Base-by-base conservation (phyloP, 2,888 invertebrate genomes). In the Philereme vetulata region DNA sequence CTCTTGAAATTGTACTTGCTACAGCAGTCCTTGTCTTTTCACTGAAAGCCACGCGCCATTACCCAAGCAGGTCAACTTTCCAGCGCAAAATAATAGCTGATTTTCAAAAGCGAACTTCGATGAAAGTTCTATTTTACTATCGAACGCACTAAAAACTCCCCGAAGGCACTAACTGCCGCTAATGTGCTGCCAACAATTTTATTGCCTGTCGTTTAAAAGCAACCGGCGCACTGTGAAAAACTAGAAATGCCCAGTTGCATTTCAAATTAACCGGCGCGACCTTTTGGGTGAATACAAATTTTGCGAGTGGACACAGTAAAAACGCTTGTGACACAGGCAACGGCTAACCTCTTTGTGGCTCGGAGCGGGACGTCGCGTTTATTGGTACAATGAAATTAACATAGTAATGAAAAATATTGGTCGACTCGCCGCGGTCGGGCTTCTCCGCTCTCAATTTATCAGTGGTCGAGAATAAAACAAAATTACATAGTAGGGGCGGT, bases 361-460 rank as follows among this genome's bases (percentile, higher is more conserved):
- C 68, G 66, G 66, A 77, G 72, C 72, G 78, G 84, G 79, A 75
- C 81, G 75, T 81, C 80, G 76, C 88, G 83, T 89, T 90, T 86
- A 90, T 90, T 88, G 86, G 86, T 72, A 85, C 85, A 90, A 90
- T 88, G 86, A 85, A 89, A 91, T 91, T 91, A 91, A 88, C 90
- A 91, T 91, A 90, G 87, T 90, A 90, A 91, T 91, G 90, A 90
- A 90, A 90, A 90, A 90, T 89, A 90, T 90, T 89, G 90, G 88
- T 81, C 83, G 81, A 68, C 70, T 68, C 70, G 68, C 66, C 74
- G 72, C 74, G 74, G 75, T 72, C 70, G 71, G 68, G 66, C 67
- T 76, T 75, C 76, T 75, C 79, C 74, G 73, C 77, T 76, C 74
- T 73, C 81, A 83, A 85, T 85, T 84, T 84, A 78, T 82, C 81